Percentiles rank a stretch among this genome's conserved stretches.
Conservation (phyloP, 2,888 invertebrate species). For the Drosophila acutilabella region DNA sequence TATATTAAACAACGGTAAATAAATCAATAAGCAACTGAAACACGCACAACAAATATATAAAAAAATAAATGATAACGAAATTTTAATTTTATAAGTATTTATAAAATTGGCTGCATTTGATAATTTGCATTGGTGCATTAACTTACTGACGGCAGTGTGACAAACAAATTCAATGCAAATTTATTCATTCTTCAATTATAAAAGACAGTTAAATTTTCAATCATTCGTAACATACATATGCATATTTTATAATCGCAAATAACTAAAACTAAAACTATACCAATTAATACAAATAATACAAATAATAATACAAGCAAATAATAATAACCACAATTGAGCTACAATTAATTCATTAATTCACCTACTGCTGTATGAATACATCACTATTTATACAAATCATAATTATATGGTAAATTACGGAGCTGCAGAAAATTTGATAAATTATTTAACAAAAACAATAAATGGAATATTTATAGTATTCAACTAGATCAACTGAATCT, state of each 20-base stretch:
- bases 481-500: slow-evolving; percentile 59
- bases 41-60: slow-evolving; percentile 65
- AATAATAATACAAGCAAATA: slow-evolving; percentile 29
- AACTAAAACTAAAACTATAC: slow-evolving; percentile 28
- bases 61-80: slow-evolving; percentile 1
- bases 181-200: slow-evolving; percentile 43
- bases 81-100: slow-evolving; percentile 21
- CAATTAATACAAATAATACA: slow-evolving; percentile 30
- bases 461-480: slow-evolving; percentile 65
- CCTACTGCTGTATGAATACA: slow-evolving; percentile 40
- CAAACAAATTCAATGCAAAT: slow-evolving; percentile 29
- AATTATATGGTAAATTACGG: slow-evolving; percentile 17
- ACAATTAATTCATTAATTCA: slow-evolving; percentile 59
- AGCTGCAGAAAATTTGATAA: slow-evolving; percentile 58
- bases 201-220: slow-evolving; percentile 33
- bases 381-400: slow-evolving; percentile 37
- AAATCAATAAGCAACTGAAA: slow-evolving; percentile 57
- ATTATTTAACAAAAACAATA: slow-evolving; percentile 53
- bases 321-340: slow-evolving; percentile 53
- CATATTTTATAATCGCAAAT: slow-evolving; percentile 63
- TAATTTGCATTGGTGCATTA: slow-evolving; percentile 28
- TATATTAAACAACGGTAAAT: slow-evolving; percentile 20
- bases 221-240: slow-evolving; percentile 54
- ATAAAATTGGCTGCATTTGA: slow-evolving; percentile 38
- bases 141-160: slow-evolving; percentile 23